These are phyloP conservation scores for Pocillopora verrucosa DNA, from an alignment of 64 coral and sea anemone genomes.

Conservation along the genomic window DNA sequence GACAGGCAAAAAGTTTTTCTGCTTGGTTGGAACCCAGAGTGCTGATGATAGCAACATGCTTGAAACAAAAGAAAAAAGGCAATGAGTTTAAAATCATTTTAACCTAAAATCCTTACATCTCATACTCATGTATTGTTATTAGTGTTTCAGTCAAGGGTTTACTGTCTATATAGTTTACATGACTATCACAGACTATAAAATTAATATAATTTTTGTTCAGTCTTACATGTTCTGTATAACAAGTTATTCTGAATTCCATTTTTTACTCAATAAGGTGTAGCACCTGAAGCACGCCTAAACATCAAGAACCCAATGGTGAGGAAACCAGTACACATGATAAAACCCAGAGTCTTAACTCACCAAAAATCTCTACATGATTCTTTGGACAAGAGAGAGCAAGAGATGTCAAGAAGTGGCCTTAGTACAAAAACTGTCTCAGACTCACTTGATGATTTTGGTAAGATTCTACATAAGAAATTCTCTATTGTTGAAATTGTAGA, in stretches of 20 bases:
- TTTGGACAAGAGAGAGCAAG: not conserved
- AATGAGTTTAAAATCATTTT: not conserved
- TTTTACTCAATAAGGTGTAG: conserved; percentile 9
- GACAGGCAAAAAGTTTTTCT: too few species aligned
- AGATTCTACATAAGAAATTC: not conserved
- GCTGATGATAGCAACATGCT: too few species aligned
- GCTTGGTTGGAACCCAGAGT: too few species aligned
- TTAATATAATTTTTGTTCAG: too few species aligned
- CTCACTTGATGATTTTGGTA: not conserved
- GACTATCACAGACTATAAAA: too few species aligned
- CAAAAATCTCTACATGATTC: not conserved
- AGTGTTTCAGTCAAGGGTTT: too few species aligned
- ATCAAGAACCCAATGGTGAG: conserved; percentile 60
- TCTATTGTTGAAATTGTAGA: not conserved
- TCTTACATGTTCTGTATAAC: too few species aligned
- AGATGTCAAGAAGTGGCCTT: not conserved
- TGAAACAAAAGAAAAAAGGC: not conserved
- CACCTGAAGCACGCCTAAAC: conserved; percentile 19
- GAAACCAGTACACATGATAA: conserved; percentile 42
- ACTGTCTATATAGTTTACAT: too few species aligned
- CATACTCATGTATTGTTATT: too few species aligned
- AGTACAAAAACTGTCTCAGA: not conserved
- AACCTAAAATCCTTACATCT: not conserved
- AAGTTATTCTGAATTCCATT: not conserved
- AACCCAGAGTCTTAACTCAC: conserved; percentile 1